These are phyloP conservation scores for Axinella damicornis DNA, from an alignment of 37 sponge, comb jelly and placozoan genomes.

Conservation along the genomic window DNA sequence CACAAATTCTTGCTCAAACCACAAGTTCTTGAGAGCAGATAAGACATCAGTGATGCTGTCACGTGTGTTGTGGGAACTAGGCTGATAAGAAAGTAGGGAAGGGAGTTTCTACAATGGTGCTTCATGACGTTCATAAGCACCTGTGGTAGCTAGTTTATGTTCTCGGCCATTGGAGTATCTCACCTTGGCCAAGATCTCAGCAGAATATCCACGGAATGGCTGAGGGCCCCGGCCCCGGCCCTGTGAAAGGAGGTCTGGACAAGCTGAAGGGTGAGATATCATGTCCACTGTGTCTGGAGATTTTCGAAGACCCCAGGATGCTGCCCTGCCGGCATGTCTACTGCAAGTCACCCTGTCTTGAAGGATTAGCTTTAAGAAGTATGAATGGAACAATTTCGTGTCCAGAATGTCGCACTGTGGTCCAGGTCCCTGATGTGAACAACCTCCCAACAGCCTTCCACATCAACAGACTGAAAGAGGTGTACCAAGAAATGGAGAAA, in stretches of 20 bases:
- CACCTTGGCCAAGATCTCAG: too few species aligned
- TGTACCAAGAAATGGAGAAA: background rate
- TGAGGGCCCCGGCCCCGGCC: too few species aligned
- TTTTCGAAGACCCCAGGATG: constrained; percentile 19
- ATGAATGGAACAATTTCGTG: background rate
- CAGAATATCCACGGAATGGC: too few species aligned
- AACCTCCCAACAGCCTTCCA: constrained; percentile 1
- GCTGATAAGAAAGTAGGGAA: too few species aligned
- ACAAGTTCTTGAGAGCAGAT: too few species aligned
- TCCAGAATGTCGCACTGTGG: constrained; percentile 12
- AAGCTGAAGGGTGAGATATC: constrained; percentile 20
- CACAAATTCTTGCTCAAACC: too few species aligned
- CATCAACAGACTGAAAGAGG: constrained; percentile 10
- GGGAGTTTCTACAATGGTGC: too few species aligned
- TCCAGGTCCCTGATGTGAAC: background rate
- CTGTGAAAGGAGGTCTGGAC: background rate
- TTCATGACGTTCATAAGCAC: too few species aligned
- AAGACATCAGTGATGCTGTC: too few species aligned
- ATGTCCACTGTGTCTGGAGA: constrained; percentile 26
- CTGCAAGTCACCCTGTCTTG: constrained; percentile 15
- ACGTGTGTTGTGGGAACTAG: too few species aligned
- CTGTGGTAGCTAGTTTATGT: too few species aligned
- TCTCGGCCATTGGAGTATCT: too few species aligned
- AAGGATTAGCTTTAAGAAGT: background rate
- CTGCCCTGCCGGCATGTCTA: constrained; percentile 42